Conservation (phyloP, 1,140 invertebrate genomes). For the Drosophila kohkoa region DNA sequence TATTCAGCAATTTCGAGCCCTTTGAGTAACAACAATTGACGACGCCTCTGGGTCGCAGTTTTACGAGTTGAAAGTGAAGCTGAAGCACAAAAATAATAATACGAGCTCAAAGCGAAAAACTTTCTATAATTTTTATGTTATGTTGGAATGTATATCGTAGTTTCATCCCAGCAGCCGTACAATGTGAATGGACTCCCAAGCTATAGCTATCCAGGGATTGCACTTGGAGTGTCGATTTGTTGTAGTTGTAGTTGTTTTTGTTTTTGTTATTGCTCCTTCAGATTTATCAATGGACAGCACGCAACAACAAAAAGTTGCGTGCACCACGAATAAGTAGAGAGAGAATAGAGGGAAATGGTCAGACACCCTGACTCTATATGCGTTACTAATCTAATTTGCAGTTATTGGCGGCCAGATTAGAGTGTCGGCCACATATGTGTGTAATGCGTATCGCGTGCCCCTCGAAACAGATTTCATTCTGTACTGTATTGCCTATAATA, state of each 20-base stretch:
- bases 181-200: constrained; percentile 12
- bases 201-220: constrained; percentile 48
- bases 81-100: constrained; percentile 54
- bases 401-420: constrained; percentile 78
- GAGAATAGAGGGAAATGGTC: background rate
- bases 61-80: constrained; percentile 33
- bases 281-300: constrained; percentile 52
- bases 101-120: constrained; percentile 63
- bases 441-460: constrained; percentile 68
- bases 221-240: constrained; percentile 64
- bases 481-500: constrained; percentile 61
- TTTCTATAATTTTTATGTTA: constrained; percentile 70
- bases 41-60: constrained; percentile 21
- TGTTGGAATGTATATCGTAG: constrained; percentile 15
- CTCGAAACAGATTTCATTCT: constrained; percentile 43
- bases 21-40: background rate
- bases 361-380: constrained; percentile 30
- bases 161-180: background rate
- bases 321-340: constrained; percentile 20
- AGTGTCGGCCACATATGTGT: constrained; percentile 63
- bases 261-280: constrained; percentile 6
- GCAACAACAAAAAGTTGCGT: constrained; percentile 43
- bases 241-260: background rate
- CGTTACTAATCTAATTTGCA: constrained; percentile 80
- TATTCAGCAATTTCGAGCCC: too few species aligned